These are phyloP conservation scores for Collichthys lucidus DNA, from an alignment of 2,113 vertebrate genomes.

Conservation along the genomic window DNA sequence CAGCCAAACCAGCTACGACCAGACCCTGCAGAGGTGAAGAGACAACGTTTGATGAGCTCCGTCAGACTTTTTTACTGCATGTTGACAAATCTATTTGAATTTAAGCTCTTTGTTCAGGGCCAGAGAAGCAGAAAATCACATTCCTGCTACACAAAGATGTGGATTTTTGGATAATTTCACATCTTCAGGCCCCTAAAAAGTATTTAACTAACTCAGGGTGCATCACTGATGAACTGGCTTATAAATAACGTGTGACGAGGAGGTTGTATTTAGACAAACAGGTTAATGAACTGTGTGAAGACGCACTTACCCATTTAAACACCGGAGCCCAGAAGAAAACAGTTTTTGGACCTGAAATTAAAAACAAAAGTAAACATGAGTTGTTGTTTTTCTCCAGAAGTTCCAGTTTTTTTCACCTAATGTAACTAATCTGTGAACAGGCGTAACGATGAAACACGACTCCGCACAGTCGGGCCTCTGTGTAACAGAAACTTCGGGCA, in stretches of 20 bases:
- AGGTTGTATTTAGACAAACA: background rate
- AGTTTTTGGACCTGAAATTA: constrained; percentile 91
- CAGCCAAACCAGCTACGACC: constrained; percentile 94
- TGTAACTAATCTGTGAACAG: background rate
- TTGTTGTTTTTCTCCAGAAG: background rate
- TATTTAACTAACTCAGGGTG: background rate
- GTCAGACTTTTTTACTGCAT: constrained; percentile 5
- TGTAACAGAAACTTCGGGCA: background rate
- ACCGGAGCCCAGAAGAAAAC: constrained; percentile 99
- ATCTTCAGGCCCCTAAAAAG: background rate
- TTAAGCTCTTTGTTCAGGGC: background rate
- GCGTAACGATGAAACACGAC: background rate
- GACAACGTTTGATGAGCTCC: background rate
- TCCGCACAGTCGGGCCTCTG: background rate
- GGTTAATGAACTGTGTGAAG: background rate
- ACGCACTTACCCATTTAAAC: constrained; percentile 96
- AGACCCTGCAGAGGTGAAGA: constrained; percentile 84
- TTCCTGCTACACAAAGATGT: background rate
- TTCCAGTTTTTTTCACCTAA: background rate
- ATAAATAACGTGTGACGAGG: no score
- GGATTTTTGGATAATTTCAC: background rate
- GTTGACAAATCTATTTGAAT: background rate
- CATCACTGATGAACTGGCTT: background rate
- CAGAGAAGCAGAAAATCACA: background rate
- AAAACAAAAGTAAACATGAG: background rate